These are phyloP conservation scores for Pelobates fuscus DNA, from an alignment of 2,113 vertebrate genomes.

Conservation along the genomic window DNA sequence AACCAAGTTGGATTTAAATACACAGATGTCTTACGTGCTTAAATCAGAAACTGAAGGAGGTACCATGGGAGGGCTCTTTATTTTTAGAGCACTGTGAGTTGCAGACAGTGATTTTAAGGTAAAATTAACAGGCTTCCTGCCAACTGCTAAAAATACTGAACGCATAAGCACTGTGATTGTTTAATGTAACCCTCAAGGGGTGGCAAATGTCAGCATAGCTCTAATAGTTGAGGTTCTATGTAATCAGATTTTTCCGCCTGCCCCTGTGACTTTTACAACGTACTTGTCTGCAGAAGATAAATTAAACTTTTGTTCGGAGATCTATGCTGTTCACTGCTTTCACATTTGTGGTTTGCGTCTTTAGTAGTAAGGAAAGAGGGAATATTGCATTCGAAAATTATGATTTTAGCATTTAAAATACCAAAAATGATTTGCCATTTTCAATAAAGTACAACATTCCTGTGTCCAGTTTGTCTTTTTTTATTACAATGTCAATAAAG, in stretches of 20 bases:
- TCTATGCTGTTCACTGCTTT: too few relatives aligned
- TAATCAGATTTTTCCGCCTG: constrained; percentile 50
- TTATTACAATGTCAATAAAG: too few relatives aligned
- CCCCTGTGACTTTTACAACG: constrained; percentile 51
- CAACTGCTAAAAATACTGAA: constrained; percentile 57
- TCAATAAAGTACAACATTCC: too few relatives aligned
- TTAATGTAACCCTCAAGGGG: constrained; percentile 49
- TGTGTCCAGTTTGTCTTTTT: too few relatives aligned
- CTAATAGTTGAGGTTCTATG: constrained; percentile 62
- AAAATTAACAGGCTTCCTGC: constrained; percentile 39
- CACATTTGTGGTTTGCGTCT: too few relatives aligned
- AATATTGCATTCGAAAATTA: too few relatives aligned
- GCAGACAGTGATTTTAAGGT: constrained; percentile 13
- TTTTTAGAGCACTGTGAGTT: not conserved
- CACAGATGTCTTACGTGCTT: not conserved
- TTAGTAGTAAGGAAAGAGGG: too few relatives aligned
- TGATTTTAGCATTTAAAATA: too few relatives aligned
- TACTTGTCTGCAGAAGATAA: constrained; percentile 52
- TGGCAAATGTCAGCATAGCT: constrained; percentile 50
- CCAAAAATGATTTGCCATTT: too few relatives aligned
- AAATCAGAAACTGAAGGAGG: not conserved
- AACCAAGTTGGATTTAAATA: not conserved
- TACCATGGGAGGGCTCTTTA: not conserved
- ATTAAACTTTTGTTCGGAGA: constrained; percentile 44
- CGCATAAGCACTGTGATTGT: constrained; percentile 57